Evolutionary conservation across 2,113 vertebrate species (phyloP), one percentile per base, ranked within the genome.

Genomic region (Sprattus sprattus): DNA sequence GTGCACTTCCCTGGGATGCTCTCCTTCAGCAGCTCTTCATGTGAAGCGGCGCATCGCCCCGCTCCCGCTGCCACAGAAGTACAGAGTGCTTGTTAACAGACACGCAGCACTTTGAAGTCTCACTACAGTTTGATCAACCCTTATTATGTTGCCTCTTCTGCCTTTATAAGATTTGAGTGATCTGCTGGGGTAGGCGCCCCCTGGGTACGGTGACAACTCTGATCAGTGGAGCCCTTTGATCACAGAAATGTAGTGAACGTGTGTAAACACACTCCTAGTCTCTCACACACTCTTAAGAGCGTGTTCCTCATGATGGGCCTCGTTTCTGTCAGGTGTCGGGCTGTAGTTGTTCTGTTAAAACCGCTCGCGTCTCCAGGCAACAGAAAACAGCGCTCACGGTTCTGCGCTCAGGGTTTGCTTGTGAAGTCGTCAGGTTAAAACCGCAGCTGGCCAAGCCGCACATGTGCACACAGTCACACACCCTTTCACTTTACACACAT

Each of bases 31-130:
- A 6, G 57, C 57, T n/a, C 57, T 64, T 64, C 57, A 64, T 64
- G 5, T 22, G 0, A 18, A 25, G 57, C 22, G n/a, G 57, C 8
- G 57, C 20, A n/a, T 22, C 22, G n/a, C 16, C 20, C 22, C 6
- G 57, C 3, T n/a, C 57, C 57, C 4, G n/a, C 6, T 64, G 57
- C 20, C 57, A 64, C 57, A 64, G 57, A 64, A 2, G 5, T 3
- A 64, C 57, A 64, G 0, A n/a, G 20, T 22, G 57, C 57, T 50
- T 15, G n/a, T 82, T 50, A 82, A 15, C 60, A 67, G 60, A 10
- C 60, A 25, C n/a, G n/a, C 52, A 54, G 52, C n/a, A 67, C 60
- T 67, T 67, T 67, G 60, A 67, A 67, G 60, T 67, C 22, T n/a
- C 25, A 5, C 4, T 67, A n/a, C 25, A 11, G 20, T 28, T 67